Evolutionary conservation across 2,888 invertebrate species (phyloP).

Genomic region (Odontocerum albicorne): DNA sequence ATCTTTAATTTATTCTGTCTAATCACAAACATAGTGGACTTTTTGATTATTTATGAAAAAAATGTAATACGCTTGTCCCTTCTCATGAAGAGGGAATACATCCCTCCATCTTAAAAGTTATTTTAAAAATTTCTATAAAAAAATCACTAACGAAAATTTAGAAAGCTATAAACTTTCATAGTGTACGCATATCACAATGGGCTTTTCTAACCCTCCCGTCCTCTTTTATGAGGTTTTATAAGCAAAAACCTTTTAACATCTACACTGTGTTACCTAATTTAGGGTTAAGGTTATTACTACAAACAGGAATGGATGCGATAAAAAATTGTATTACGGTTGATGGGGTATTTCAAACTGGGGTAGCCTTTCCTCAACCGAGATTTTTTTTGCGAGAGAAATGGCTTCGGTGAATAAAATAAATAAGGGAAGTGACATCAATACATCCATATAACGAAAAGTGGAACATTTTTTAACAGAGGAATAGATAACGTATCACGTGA

Average conservation of each 20-base stretch:
- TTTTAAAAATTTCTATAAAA: slow-evolving; percentile 7
- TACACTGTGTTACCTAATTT: slow-evolving; percentile 32
- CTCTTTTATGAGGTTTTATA: slow-evolving; percentile 26
- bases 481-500: too few species aligned
- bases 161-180: slow-evolving; percentile 23
- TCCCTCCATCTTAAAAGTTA: too few species aligned
- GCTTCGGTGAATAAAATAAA: too few species aligned
- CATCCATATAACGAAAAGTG: too few species aligned
- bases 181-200: slow-evolving; percentile 23
- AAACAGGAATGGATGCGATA: slow-evolving; percentile 31
- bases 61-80: too few species aligned
- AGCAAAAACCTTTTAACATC: slow-evolving; percentile 35
- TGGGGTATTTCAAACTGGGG: slow-evolving; percentile 8
- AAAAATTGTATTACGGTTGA: slow-evolving; percentile 23
- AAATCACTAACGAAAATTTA: slow-evolving; percentile 13
- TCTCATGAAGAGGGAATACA: too few species aligned
- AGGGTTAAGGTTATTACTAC: slow-evolving; percentile 34
- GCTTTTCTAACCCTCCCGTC: slow-evolving; percentile 6
- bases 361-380: slow-evolving; percentile 5
- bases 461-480: too few species aligned
- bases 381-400: too few species aligned
- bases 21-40: too few species aligned
- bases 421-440: too few species aligned
- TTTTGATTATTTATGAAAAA: too few species aligned
- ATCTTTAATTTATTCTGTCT: too few species aligned